These are phyloP conservation scores for Crossaster papposus DNA, from an alignment of 53 echinoderm and acorn worm species.

Conservation along the genomic window DNA sequence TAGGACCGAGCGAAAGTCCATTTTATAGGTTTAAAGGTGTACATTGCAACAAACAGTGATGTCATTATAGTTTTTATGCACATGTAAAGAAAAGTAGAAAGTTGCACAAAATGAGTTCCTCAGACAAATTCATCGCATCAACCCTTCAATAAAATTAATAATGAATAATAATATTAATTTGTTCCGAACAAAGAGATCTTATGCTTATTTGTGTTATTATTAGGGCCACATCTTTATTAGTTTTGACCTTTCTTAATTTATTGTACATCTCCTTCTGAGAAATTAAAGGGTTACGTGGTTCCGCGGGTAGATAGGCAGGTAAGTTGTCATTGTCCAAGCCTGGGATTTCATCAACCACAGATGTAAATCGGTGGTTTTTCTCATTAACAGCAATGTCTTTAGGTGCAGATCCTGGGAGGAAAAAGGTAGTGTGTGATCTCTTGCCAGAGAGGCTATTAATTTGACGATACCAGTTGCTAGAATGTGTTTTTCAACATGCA, in stretches of 20 bases:
- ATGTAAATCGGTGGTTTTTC: background rate
- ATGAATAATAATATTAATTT: too few relatives aligned
- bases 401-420: background rate
- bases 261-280: background rate
- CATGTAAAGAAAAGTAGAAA: too few relatives aligned
- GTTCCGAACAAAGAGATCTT: too few relatives aligned
- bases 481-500: background rate
- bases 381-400: constrained; percentile 7
- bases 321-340: background rate
- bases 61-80: too few relatives aligned
- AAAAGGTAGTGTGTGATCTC: background rate
- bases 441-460: background rate
- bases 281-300: background rate
- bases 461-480: background rate
- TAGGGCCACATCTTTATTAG: too few relatives aligned
- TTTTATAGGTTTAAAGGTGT: too few relatives aligned
- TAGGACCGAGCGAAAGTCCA: too few relatives aligned
- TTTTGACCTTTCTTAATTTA: background rate
- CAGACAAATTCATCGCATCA: too few relatives aligned
- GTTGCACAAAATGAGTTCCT: too few relatives aligned
- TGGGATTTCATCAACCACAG: constrained; percentile 2
- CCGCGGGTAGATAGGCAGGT: constrained; percentile 7
- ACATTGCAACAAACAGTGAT: too few relatives aligned
- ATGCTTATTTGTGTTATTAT: too few relatives aligned
- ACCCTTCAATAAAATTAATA: too few relatives aligned